Base-by-base conservation (phyloP, 2,113 vertebrate species). In the Rallus limicola region DNA sequence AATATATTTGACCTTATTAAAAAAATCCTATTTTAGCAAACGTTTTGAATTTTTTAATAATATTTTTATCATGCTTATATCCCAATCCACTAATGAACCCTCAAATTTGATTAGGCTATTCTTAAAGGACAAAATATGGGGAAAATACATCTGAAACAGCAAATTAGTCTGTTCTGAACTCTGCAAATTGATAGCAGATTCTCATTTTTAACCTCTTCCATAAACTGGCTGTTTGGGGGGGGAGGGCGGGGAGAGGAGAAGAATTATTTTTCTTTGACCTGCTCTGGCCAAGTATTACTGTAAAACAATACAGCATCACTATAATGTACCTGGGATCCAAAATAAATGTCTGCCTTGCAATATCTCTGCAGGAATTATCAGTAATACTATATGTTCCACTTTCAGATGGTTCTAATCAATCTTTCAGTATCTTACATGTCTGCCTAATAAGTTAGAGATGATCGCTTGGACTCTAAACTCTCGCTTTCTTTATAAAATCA, bases 1-100 rank as follows among this genome's bases (percentile, higher is more conserved):
- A 93, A 96, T 93, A 93, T 90, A 94, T 83, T 92, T 92, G 90
- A 88, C 93, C 95, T 93, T 93, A 90, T 95, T 95, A 94, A 94
- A 94, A 92, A 92, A 80, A 16, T 59, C 20, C 62, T 88, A 87
- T 95, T 96, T 94, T 76, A 82, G 88, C 36, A 19, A 92, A 71
- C 60, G 77, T 26, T 96, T 93, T 74, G 82, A 55, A 62, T 64
- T 69, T 68, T 87, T 82, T 95, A 86, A 92, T 83, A 93, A 92
- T 88, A 64, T 75, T 88, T 94, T 93, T 93, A 86, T 86, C 82
- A 86, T 63, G n/a, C 58, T 77, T 80, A 75, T 84, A 89, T 95
- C 92, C 92, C 95, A 96, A 94, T 91, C 86, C 92, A 95, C 91
- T 94, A 95, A 93, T 95, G 95, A 96, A 94, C 53, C 23, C 72